These are phyloP conservation scores for Anabas testudineus DNA, from an alignment of 2,797 vertebrate genomes.

Conservation along the genomic window DNA sequence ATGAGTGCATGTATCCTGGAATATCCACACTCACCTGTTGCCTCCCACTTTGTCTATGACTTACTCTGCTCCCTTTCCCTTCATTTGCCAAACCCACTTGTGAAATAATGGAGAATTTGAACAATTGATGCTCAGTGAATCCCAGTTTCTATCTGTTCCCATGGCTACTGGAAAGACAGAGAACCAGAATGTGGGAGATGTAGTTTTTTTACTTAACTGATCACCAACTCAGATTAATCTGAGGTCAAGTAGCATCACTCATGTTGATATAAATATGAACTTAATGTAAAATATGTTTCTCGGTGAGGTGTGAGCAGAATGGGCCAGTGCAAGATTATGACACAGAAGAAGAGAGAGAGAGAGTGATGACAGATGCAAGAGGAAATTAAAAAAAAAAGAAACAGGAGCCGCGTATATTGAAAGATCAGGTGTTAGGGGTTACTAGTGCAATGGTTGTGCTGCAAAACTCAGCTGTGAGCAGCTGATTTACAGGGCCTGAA, in stretches of 20 bases:
- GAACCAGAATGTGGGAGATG: slow-evolving; percentile 28
- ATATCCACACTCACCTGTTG: slow-evolving; percentile 49
- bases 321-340: neutral
- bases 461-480: slow-evolving; percentile 62
- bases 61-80: slow-evolving; percentile 4
- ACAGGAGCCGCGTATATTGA: slow-evolving; percentile 11
- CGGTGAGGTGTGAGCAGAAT: neutral
- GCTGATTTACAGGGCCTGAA: slow-evolving; percentile 74
- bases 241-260: neutral
- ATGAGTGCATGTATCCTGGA: slow-evolving; percentile 12
- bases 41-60: slow-evolving; percentile 37
- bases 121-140: slow-evolving; percentile 50
- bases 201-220: slow-evolving; percentile 24
- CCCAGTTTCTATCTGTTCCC: slow-evolving; percentile 61
- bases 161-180: slow-evolving; percentile 63
- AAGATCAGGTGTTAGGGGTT: slow-evolving; percentile 40
- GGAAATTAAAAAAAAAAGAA: neutral
- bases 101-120: slow-evolving; percentile 54
- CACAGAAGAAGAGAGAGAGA: neutral
- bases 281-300: neutral
- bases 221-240: neutral
- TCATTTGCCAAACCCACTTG: slow-evolving; percentile 16
- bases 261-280: neutral
- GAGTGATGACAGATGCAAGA: slow-evolving; percentile 8
- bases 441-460: slow-evolving; percentile 32